These are phyloP conservation scores for Diadumene lineata DNA, from an alignment of 92 coral and sea anemone genomes.

Conservation along the genomic window DNA sequence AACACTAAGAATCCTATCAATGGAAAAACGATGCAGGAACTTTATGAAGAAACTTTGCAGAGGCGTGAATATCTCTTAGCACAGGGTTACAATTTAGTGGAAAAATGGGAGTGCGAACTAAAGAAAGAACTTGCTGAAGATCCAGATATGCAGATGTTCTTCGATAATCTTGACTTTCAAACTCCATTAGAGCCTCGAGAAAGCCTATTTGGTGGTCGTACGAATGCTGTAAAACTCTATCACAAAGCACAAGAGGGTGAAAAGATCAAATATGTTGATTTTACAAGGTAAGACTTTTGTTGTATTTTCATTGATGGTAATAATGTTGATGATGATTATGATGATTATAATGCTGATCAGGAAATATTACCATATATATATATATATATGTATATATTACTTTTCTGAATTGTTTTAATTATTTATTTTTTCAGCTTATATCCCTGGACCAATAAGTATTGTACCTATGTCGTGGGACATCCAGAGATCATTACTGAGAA, in stretches of 20 bases:
- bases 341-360: too few species aligned
- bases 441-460: too few species aligned
- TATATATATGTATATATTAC: slow-evolving; percentile 1
- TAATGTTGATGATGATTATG: too few species aligned
- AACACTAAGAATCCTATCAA: slow-evolving; percentile 28
- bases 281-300: too few species aligned
- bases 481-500: slow-evolving; percentile 44
- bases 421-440: too few species aligned
- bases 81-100: slow-evolving; percentile 30
- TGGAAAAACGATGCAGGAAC: slow-evolving; percentile 31
- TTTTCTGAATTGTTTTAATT: neutral
- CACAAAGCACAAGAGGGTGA: slow-evolving; percentile 14
- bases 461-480: slow-evolving; percentile 24
- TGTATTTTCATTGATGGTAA: too few species aligned
- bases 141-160: slow-evolving; percentile 20
- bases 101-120: slow-evolving; percentile 54
- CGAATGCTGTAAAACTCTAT: too few species aligned
- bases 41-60: slow-evolving; percentile 36
- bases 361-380: too few species aligned
- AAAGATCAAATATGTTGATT: slow-evolving; percentile 41
- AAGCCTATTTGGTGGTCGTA: slow-evolving; percentile 25
- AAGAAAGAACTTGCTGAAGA: slow-evolving; percentile 10
- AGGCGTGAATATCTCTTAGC: neutral
- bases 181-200: slow-evolving; percentile 34
- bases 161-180: neutral